Conservation (phyloP, 1,140 invertebrate genomes). For the Lysiphlebus fabarum region DNA sequence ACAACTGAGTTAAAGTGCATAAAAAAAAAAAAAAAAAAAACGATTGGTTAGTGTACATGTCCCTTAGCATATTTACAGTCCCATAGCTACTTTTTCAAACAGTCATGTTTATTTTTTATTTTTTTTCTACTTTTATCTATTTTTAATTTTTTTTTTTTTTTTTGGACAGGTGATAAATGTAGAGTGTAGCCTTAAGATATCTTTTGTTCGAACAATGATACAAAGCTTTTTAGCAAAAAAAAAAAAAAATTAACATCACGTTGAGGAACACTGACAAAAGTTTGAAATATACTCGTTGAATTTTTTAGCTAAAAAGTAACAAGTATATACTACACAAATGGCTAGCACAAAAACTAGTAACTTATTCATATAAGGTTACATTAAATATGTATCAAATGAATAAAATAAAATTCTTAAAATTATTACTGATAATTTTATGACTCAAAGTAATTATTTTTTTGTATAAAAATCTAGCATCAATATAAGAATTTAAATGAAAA, state of each 20-base stretch:
- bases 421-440: too few relatives aligned
- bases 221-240: too few relatives aligned
- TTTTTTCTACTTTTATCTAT: too few relatives aligned
- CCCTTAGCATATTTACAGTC: not conserved
- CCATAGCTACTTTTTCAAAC: not conserved
- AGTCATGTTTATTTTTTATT: not conserved
- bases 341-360: conserved; percentile 8
- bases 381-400: conserved; percentile 13
- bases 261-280: too few relatives aligned
- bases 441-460: too few relatives aligned
- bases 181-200: too few relatives aligned
- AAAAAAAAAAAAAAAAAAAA: conserved; percentile 5
- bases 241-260: too few relatives aligned
- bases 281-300: conserved; percentile 1
- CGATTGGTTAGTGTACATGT: not conserved
- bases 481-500: too few relatives aligned
- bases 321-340: conserved; percentile 17
- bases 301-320: conserved; percentile 12
- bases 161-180: too few relatives aligned
- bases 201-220: too few relatives aligned
- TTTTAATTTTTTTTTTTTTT: too few relatives aligned
- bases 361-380: conserved; percentile 13
- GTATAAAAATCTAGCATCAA: too few relatives aligned
- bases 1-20: not conserved
- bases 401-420: not conserved